phyloP scores from a whole-genome alignment of 2,888 invertebrate genomes.

The Ectemnius lituratus region DNA sequence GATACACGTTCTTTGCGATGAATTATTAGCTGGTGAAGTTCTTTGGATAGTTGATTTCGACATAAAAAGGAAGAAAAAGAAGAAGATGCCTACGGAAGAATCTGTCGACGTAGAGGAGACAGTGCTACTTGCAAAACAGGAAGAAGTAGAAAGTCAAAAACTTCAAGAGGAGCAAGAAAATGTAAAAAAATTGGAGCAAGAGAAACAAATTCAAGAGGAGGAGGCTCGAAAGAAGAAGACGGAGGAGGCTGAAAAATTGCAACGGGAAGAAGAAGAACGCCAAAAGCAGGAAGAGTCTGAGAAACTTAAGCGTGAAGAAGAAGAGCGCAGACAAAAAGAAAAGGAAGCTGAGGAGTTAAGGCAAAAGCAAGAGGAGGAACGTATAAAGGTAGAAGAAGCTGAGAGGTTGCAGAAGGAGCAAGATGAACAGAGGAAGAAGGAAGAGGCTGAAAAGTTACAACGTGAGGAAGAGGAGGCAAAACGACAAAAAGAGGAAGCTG shows the following conservation, averaged over 20 bases:
- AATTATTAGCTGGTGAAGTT: conserved; percentile 40
- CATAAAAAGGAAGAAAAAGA: conserved; percentile 40
- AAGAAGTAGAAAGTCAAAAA: conserved; percentile 34
- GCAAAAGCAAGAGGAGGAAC: conserved; percentile 34
- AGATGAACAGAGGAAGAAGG: conserved; percentile 47
- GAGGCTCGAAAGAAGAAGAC: conserved; percentile 35
- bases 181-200: conserved; percentile 58
- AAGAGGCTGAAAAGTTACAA: conserved; percentile 45
- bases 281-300: conserved; percentile 46
- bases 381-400: conserved; percentile 43
- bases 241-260: conserved; percentile 31
- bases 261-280: conserved; percentile 37
- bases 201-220: conserved; percentile 39
- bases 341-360: conserved; percentile 43
- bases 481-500: conserved; percentile 42
- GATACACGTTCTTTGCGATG: conserved; percentile 33
- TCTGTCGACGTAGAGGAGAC: conserved; percentile 52
- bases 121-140: conserved; percentile 35
- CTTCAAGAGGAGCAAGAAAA: conserved; percentile 38
- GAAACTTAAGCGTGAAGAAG: conserved; percentile 54
- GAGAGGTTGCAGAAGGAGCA: conserved; percentile 39
- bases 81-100: conserved; percentile 6
- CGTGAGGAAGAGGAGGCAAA: conserved; percentile 39
- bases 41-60: conserved; percentile 37
- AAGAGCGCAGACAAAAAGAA: conserved; percentile 62